phyloP scores from a whole-genome alignment of 2,888 invertebrate species.

The Ophioninae sp. region DNA sequence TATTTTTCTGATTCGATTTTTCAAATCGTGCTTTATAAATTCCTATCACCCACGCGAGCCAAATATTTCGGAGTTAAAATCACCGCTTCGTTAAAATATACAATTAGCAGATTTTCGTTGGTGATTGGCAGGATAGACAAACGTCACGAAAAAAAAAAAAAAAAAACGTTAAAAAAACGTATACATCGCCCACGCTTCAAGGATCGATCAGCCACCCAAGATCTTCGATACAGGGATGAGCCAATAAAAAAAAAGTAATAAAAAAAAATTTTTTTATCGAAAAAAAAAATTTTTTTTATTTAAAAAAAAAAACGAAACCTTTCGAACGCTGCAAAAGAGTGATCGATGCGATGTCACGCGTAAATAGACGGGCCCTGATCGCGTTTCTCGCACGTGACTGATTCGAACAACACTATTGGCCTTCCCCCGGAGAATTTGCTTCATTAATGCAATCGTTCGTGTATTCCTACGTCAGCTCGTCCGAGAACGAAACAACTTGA shows the following conservation, averaged over 20 bases:
- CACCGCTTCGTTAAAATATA: background rate
- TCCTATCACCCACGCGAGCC: background rate
- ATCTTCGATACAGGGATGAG: background rate
- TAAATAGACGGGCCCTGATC: slow-evolving; percentile 37
- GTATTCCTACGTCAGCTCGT: slow-evolving; percentile 65
- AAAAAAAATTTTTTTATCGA: too few species aligned
- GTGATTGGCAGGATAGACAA: background rate
- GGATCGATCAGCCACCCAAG: background rate
- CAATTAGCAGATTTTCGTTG: background rate
- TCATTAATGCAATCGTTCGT: slow-evolving; percentile 69
- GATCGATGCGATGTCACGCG: slow-evolving; percentile 45
- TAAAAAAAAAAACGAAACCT: too few species aligned
- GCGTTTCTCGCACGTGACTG: slow-evolving; percentile 32
- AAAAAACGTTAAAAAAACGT: too few species aligned
- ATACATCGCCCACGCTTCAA: background rate
- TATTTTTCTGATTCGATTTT: too few species aligned
- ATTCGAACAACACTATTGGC: slow-evolving; percentile 63
- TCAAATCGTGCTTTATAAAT: background rate
- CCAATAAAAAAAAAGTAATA: background rate
- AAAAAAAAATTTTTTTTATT: too few species aligned
- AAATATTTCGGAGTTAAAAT: background rate
- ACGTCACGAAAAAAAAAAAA: background rate
- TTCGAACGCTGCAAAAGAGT: background rate
- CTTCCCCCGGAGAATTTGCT: slow-evolving; percentile 31
- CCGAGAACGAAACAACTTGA: slow-evolving; percentile 47